Percentiles rank a stretch among this genome's conserved stretches.
These are phyloP conservation scores for Epinephelus fuscoguttatus DNA, from an alignment of 2,113 vertebrate genomes.

Conservation along the genomic window DNA sequence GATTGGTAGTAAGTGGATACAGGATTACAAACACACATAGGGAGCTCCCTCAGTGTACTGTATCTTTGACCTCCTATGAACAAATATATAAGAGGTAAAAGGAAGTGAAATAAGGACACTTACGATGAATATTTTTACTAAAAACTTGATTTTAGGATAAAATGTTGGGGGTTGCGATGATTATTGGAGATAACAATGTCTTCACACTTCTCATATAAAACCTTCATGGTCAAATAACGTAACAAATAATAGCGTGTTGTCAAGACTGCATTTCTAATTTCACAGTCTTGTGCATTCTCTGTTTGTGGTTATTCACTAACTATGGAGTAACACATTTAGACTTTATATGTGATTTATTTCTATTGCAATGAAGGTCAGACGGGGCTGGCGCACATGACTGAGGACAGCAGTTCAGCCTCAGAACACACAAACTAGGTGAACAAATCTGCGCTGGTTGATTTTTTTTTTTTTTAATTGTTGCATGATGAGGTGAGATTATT, in stretches of 20 bases:
- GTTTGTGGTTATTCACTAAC: constrained; percentile 75
- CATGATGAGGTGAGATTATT: neutral
- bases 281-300: constrained; percentile 23
- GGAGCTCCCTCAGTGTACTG: constrained; percentile 45
- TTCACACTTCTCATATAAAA: neutral
- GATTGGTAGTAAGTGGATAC: constrained; percentile 78
- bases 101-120: neutral
- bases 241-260: neutral
- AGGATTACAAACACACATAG: constrained; percentile 66
- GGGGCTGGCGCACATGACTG: constrained; percentile 24
- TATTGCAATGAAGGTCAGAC: constrained; percentile 63
- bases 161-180: neutral
- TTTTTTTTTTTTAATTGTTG: constrained; percentile 5
- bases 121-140: neutral
- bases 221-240: neutral
- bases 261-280: neutral
- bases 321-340: constrained; percentile 69
- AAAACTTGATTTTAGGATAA: no score
- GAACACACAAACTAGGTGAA: neutral
- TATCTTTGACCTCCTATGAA: constrained; percentile 26
- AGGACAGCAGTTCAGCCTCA: constrained; percentile 8
- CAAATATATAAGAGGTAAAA: neutral
- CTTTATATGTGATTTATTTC: constrained; percentile 81
- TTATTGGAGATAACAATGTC: neutral
- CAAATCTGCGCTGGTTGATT: neutral